Base-by-base conservation (phyloP, 2,797 vertebrate genomes). In the Lepilemur septentrionalis region DNA sequence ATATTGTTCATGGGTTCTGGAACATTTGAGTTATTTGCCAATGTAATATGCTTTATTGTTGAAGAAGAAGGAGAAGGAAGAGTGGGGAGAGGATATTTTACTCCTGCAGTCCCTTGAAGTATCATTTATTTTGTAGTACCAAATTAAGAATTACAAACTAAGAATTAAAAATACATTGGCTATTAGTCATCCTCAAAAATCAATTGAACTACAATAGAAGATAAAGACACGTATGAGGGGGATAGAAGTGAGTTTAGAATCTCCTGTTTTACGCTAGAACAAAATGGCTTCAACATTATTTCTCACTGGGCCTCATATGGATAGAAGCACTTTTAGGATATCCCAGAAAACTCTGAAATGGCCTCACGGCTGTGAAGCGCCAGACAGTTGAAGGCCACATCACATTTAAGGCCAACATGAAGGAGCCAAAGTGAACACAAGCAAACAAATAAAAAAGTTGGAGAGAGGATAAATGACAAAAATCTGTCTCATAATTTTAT, bases 61-160 rank as follows among this genome's bases (percentile, higher is more conserved):
- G 13, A 89, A 95, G 79, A 73, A 91, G 22, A 57, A 30, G 14
- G 11, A 85, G 4, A 57, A 83, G 32, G n/a, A 61, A 25, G 22
- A 52, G 0, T 2, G 35, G 22, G 4, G 63, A 28, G 12, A 87
- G 10, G 11, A 7, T n/a, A 17, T 41, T 81, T 5, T 79, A 1
- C 1, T 96, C 92, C 84, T 96, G 4, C 2, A 84, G 3, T 18
- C 35, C 38, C 15, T 95, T 89, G 11, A 2, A 43, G 52, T 93
- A 88, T 57, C n/a, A 94, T 96, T 84, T 7, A 79, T 65, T 97
- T 28, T 13, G 86, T 87, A 0, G 2, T 48, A 89, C n/a, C 91
- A 94, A 69, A 63, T 46, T 82, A 93, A 61, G 91, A 23, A 41
- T 41, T 93, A 94, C n/a, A n/a, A 69, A 63, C 50, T 82, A 93